Conservation (phyloP, 1,140 invertebrate species). For the Sarcophaga bullata region DNA sequence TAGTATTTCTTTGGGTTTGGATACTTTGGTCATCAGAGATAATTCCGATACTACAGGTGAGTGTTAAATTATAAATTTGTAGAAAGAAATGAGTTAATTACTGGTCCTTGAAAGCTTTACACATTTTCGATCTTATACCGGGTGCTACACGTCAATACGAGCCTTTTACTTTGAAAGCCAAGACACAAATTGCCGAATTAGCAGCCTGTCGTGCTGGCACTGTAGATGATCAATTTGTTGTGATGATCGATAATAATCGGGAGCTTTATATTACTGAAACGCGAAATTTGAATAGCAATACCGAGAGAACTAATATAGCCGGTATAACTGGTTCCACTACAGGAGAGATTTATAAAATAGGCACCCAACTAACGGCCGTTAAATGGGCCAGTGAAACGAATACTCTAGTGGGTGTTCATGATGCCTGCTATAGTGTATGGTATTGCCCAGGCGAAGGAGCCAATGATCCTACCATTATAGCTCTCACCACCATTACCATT, state of each 20-base stretch:
- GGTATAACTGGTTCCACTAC: neutral
- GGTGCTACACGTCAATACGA: conserved; percentile 79
- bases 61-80: conserved; percentile 16
- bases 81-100: neutral
- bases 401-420: conserved; percentile 85
- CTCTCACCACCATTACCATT: conserved; percentile 66
- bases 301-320: neutral
- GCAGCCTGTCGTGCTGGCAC: conserved; percentile 79
- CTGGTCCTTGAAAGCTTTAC: conserved; percentile 71
- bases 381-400: conserved; percentile 86
- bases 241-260: conserved; percentile 83
- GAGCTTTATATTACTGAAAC: conserved; percentile 82
- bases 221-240: conserved; percentile 75
- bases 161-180: conserved; percentile 69
- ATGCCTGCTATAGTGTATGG: conserved; percentile 85
- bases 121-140: conserved; percentile 81
- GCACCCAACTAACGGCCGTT: conserved; percentile 82
- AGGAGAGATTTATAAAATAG: conserved; percentile 74
- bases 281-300: conserved; percentile 61
- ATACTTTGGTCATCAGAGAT: conserved; percentile 83
- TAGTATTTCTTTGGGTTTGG: conserved; percentile 78
- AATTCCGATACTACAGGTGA: conserved; percentile 79
- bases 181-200: conserved; percentile 75
- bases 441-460: conserved; percentile 82
- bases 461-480: conserved; percentile 77